Conservation (phyloP, 2,113 vertebrate species). For the Pomatostomus ruficeps region DNA sequence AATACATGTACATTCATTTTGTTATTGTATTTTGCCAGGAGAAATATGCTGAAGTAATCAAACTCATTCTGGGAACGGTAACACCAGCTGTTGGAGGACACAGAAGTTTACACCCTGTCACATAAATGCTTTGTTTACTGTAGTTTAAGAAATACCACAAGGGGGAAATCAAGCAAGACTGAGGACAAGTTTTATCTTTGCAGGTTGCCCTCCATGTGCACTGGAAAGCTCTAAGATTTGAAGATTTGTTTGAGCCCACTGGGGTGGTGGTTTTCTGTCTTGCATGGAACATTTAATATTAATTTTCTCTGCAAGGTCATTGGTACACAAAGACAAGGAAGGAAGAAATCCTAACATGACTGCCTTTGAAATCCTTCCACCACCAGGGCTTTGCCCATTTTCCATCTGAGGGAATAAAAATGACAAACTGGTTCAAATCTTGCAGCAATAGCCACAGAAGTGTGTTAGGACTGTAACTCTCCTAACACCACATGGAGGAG, state of each 20-base stretch:
- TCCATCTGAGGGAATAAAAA: neutral
- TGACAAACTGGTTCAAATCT: neutral
- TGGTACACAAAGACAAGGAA: neutral
- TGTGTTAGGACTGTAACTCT: neutral
- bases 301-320: neutral
- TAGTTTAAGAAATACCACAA: neutral
- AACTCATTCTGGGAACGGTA: neutral
- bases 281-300: neutral
- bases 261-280: neutral
- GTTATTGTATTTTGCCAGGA: neutral
- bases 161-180: neutral
- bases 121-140: neutral
- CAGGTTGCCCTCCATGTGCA: neutral
- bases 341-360: neutral
- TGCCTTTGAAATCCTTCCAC: neutral
- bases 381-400: neutral
- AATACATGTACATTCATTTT: neutral
- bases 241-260: neutral
- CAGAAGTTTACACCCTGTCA: neutral
- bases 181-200: neutral
- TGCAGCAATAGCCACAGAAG: neutral
- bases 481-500: neutral
- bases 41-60: neutral
- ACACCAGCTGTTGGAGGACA: neutral
- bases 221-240: neutral